Percentiles rank a stretch among this genome's conserved stretches.
phyloP scores from a whole-genome alignment of 2,888 invertebrate species.

The Bibio marci region DNA sequence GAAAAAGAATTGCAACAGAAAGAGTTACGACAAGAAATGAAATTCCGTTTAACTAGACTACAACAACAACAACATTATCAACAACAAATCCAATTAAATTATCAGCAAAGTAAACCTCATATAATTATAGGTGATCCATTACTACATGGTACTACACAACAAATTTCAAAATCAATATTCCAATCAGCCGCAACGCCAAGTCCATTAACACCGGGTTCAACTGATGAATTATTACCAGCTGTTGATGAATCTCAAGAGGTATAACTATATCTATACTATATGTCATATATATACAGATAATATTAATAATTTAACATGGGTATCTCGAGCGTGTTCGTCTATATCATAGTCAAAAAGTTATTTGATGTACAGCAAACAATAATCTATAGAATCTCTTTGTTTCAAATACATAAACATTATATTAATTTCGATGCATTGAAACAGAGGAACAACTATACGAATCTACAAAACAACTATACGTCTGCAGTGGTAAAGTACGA shows the following conservation, averaged over 20 bases:
- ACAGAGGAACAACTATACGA: no score
- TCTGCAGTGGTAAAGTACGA: no score
- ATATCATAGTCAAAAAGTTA: conserved; percentile 2
- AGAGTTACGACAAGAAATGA: conserved; percentile 59
- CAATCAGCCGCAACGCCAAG: conserved; percentile 37
- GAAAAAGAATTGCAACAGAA: conserved; percentile 69
- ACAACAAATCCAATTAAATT: conserved; percentile 17
- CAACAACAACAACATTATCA: conserved; percentile 35
- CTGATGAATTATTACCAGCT: conserved; percentile 65
- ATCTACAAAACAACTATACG: no score
- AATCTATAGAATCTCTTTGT: no score
- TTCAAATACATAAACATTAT: no score
- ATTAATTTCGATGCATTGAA: no score
- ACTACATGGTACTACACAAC: conserved; percentile 19
- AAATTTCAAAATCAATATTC: conserved; percentile 10
- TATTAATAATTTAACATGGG: neutral
- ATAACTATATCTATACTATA: conserved; percentile 9
- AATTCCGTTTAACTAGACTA: conserved; percentile 53
- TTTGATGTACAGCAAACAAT: no score
- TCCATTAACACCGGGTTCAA: conserved; percentile 65
- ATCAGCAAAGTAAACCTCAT: conserved; percentile 34
- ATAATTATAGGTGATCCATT: conserved; percentile 31
- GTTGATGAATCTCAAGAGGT: conserved; percentile 68
- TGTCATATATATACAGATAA: neutral
- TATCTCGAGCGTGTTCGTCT: no score